These are phyloP conservation scores for Hyla sarda DNA, from an alignment of 2,113 vertebrate species.

Conservation along the genomic window DNA sequence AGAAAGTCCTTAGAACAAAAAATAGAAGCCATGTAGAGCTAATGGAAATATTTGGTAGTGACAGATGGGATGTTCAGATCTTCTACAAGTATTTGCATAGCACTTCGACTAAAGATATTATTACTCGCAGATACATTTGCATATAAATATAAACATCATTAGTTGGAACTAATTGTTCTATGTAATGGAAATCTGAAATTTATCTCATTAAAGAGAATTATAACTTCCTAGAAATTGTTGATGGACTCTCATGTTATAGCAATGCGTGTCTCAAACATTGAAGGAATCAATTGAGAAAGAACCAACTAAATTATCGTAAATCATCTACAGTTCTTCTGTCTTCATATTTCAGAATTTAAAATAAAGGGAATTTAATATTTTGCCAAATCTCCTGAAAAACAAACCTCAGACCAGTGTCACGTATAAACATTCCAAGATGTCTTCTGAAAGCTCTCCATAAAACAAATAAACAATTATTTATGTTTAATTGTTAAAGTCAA, in stretches of 20 bases:
- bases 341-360: not conserved
- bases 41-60: constrained; percentile 45
- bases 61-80: constrained; percentile 47
- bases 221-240: not conserved
- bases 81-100: constrained; percentile 46
- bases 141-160: constrained; percentile 50
- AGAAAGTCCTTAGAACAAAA: constrained; percentile 37
- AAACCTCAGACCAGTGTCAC: constrained; percentile 22
- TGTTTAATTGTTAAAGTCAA: constrained; percentile 23
- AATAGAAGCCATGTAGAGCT: constrained; percentile 22
- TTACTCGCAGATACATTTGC: constrained; percentile 41
- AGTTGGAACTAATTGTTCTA: constrained; percentile 44
- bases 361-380: constrained; percentile 42
- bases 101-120: constrained; percentile 33
- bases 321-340: not conserved
- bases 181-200: not conserved
- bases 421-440: constrained; percentile 38
- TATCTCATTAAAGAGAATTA: constrained; percentile 5
- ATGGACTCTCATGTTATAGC: not conserved
- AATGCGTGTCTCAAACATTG: not conserved
- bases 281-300: not conserved
- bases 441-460: no score
- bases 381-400: constrained; percentile 43
- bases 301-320: not conserved
- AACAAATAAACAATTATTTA: constrained; percentile 53